A percentile compares a stretch with the other conserved stretches of the same genome.
These are phyloP conservation scores for Dryobota labecula DNA, from an alignment of 2,888 invertebrate species.

Conservation along the genomic window DNA sequence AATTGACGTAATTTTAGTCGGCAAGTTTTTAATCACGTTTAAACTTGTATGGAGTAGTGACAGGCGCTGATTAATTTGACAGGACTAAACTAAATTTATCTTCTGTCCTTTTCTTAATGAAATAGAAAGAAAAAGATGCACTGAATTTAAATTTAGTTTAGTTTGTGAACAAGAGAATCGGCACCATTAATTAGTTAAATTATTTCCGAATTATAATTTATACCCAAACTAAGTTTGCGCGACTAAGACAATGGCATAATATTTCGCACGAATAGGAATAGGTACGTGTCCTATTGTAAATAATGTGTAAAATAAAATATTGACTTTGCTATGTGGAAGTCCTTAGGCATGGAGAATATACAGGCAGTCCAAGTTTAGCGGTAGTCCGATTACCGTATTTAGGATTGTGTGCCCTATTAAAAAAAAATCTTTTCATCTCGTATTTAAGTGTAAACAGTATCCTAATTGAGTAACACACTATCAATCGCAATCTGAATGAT, in stretches of 20 bases:
- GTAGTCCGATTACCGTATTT: background rate
- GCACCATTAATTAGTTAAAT: slow-evolving; percentile 18
- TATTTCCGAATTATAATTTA: slow-evolving; percentile 29
- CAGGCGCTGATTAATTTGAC: too few species aligned
- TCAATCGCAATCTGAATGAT: too few species aligned
- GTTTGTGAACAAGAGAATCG: too few species aligned
- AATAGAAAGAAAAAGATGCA: too few species aligned
- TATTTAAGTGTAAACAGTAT: background rate
- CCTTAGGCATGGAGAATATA: slow-evolving; percentile 6
- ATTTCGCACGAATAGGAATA: slow-evolving; percentile 5
- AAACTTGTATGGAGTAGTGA: too few species aligned
- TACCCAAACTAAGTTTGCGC: slow-evolving; percentile 33
- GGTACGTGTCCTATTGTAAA: slow-evolving; percentile 29
- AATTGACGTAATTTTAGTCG: too few species aligned
- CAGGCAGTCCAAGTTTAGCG: slow-evolving; percentile 31
- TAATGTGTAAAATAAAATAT: slow-evolving; percentile 29
- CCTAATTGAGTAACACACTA: too few species aligned
- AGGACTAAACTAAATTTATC: too few species aligned
- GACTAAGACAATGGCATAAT: slow-evolving; percentile 49
- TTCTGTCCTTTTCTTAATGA: too few species aligned
- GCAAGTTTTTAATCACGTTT: too few species aligned
- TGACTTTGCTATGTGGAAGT: slow-evolving; percentile 30
- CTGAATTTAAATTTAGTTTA: too few species aligned
- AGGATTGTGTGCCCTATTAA: background rate
- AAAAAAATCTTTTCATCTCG: background rate